A percentile compares a stretch with the other conserved stretches of the same genome.
Evolutionary conservation across 2,888 invertebrate genomes (phyloP).

Genomic region (Platycheirus rosarum): DNA sequence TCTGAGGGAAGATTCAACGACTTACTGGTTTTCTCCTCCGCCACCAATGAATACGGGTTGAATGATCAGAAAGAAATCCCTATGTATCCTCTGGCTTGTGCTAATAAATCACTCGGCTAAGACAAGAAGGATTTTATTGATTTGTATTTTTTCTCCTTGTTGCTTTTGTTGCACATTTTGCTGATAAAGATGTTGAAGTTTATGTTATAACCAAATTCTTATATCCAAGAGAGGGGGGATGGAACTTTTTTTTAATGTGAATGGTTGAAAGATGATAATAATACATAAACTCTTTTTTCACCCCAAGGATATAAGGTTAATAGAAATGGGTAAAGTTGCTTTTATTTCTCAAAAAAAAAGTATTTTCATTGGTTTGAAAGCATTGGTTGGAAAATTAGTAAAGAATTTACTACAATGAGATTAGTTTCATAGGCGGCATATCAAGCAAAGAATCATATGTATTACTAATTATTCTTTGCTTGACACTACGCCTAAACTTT

Average conservation of each 20-base stretch:
- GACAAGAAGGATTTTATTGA: slow-evolving; percentile 61
- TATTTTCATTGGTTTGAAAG: too few species aligned
- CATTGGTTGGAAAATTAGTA: too few species aligned
- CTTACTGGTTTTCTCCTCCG: slow-evolving; percentile 18
- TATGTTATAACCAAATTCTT: slow-evolving; percentile 20
- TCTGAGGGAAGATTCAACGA: slow-evolving; percentile 32
- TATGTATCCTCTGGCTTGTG: slow-evolving; percentile 32
- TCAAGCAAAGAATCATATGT: too few species aligned
- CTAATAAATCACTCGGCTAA: slow-evolving; percentile 58
- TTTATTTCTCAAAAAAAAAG: too few species aligned
- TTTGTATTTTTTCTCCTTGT: slow-evolving; percentile 46
- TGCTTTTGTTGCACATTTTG: slow-evolving; percentile 35
- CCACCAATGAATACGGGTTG: slow-evolving; percentile 51
- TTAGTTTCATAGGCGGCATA: too few species aligned
- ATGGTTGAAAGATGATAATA: slow-evolving; percentile 2
- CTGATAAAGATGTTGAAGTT: slow-evolving; percentile 23
- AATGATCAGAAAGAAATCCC: slow-evolving; percentile 56
- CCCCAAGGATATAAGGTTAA: not conserved
- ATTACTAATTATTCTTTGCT: too few species aligned
- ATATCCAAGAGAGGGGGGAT: not conserved
- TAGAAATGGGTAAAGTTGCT: not conserved
- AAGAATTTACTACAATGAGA: too few species aligned
- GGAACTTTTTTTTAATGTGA: not conserved
- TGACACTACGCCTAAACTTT: too few species aligned
- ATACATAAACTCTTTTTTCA: slow-evolving; percentile 1